Conservation (phyloP, 1,140 invertebrate genomes). For the Lepidostoma basale region DNA sequence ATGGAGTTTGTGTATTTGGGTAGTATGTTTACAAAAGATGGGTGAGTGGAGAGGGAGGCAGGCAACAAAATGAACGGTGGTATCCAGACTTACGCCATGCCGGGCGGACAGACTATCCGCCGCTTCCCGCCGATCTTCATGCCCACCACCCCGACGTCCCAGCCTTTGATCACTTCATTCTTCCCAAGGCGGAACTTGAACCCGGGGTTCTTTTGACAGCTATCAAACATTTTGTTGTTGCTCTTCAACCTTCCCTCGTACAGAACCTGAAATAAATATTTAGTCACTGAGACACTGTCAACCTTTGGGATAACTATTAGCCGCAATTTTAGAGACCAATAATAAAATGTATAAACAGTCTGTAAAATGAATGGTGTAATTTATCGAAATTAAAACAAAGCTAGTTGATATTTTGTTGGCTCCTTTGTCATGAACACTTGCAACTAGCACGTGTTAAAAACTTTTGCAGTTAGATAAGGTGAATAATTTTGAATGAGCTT, state of each 20-base stretch:
- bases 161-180: slow-evolving; percentile 89
- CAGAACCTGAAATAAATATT: slow-evolving; percentile 63
- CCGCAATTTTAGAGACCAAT: not conserved
- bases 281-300: not conserved
- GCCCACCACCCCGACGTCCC: slow-evolving; percentile 85
- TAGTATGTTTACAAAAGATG: too few species aligned
- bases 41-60: too few species aligned
- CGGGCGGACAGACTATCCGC: slow-evolving; percentile 80
- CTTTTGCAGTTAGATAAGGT: too few species aligned
- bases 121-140: slow-evolving; percentile 95
- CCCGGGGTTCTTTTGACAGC: slow-evolving; percentile 71
- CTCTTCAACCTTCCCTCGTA: slow-evolving; percentile 77
- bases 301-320: too few species aligned
- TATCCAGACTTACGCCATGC: slow-evolving; percentile 74
- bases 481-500: too few species aligned
- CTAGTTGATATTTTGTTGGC: too few species aligned
- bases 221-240: slow-evolving; percentile 86
- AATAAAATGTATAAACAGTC: not conserved
- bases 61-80: not conserved
- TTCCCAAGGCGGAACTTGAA: slow-evolving; percentile 86
- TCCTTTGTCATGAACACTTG: too few species aligned
- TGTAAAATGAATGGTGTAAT: too few species aligned
- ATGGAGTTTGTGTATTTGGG: too few species aligned
- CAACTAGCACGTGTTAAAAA: too few species aligned
- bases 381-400: too few species aligned